Conservation (phyloP, 1,140 invertebrate species). For the Nautilus pompilius region DNA sequence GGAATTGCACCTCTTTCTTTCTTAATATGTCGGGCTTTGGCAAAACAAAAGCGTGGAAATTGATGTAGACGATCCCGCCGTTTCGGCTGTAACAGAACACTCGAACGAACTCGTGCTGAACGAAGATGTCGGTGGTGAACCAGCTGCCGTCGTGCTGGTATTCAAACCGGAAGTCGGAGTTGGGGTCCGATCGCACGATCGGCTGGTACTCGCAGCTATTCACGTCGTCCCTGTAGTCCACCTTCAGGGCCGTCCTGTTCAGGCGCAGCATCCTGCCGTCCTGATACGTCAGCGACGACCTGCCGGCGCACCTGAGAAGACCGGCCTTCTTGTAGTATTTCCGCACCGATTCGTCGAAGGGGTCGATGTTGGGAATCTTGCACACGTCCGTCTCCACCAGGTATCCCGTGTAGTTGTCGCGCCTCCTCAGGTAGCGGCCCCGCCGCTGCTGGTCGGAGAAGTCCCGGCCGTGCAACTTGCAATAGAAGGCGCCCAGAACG, state of each 20-base stretch:
- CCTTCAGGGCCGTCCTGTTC: slow-evolving; percentile 30
- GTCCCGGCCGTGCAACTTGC: no score
- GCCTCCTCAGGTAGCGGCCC: no score
- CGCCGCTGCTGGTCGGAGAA: no score
- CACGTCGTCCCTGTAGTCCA: slow-evolving; percentile 34
- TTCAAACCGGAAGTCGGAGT: slow-evolving; percentile 17
- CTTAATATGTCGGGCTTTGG: slow-evolving; percentile 51
- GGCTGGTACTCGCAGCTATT: slow-evolving; percentile 44
- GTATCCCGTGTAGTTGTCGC: no score
- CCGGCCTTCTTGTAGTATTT: slow-evolving; percentile 61
- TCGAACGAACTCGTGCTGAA: slow-evolving; percentile 40
- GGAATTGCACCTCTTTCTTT: slow-evolving; percentile 6
- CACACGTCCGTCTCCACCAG: slow-evolving; percentile 73
- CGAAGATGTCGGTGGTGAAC: slow-evolving; percentile 19
- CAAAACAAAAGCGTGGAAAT: slow-evolving; percentile 55
- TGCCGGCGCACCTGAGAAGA: slow-evolving; percentile 61
- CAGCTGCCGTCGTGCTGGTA: slow-evolving; percentile 7
- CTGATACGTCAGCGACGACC: slow-evolving; percentile 52
- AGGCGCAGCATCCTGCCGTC: slow-evolving; percentile 37
- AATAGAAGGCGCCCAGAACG: no score
- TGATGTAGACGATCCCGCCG: slow-evolving; percentile 46
- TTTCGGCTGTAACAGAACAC: slow-evolving; percentile 36
- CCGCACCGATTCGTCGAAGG: slow-evolving; percentile 68
- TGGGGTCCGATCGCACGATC: slow-evolving; percentile 36
- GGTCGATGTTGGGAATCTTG: slow-evolving; percentile 72